A percentile compares a stretch with the other conserved stretches of the same genome.
phyloP scores from a whole-genome alignment of 1,140 invertebrate genomes.

The Bombus balteatus region DNA sequence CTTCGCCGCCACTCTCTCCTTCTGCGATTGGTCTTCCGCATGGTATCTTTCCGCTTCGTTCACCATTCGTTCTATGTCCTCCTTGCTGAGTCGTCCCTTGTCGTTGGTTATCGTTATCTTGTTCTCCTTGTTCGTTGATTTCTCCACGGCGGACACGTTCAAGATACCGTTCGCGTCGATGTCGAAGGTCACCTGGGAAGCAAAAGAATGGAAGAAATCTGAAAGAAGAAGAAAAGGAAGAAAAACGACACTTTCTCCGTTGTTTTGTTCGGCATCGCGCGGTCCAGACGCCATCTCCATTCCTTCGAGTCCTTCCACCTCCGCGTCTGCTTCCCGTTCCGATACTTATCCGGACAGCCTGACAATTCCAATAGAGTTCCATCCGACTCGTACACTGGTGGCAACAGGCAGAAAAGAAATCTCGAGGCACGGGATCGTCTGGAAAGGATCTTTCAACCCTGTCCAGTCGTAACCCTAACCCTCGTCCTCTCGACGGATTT shows the following conservation, averaged over 20 bases:
- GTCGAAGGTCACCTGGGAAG: slow-evolving; percentile 84
- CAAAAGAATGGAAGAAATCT: neutral
- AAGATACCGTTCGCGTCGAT: slow-evolving; percentile 87
- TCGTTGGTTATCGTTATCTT: slow-evolving; percentile 93
- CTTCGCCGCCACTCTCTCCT: slow-evolving; percentile 83
- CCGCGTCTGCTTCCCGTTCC: slow-evolving; percentile 58
- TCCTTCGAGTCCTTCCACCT: slow-evolving; percentile 30
- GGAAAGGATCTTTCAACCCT: slow-evolving; percentile 43
- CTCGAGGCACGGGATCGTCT: slow-evolving; percentile 57
- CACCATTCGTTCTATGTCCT: slow-evolving; percentile 91
- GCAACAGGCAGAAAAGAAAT: slow-evolving; percentile 63
- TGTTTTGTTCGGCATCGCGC: neutral
- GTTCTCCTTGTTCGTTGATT: slow-evolving; percentile 84
- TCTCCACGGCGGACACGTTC: slow-evolving; percentile 83
- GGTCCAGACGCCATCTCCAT: slow-evolving; percentile 10
- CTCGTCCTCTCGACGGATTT: neutral
- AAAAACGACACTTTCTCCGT: neutral
- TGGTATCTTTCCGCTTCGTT: slow-evolving; percentile 85
- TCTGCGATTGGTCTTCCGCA: slow-evolving; percentile 86
- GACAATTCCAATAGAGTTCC: slow-evolving; percentile 64
- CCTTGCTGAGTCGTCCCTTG: slow-evolving; percentile 88
- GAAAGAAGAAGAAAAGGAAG: slow-evolving; percentile 6
- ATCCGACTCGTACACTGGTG: slow-evolving; percentile 52
- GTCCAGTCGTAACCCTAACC: slow-evolving; percentile 37
- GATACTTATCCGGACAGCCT: slow-evolving; percentile 64